Evolutionary conservation across 1,140 invertebrate genomes (phyloP), one percentile per base, ranked within the genome.

Genomic region (Orussus abietinus): DNA sequence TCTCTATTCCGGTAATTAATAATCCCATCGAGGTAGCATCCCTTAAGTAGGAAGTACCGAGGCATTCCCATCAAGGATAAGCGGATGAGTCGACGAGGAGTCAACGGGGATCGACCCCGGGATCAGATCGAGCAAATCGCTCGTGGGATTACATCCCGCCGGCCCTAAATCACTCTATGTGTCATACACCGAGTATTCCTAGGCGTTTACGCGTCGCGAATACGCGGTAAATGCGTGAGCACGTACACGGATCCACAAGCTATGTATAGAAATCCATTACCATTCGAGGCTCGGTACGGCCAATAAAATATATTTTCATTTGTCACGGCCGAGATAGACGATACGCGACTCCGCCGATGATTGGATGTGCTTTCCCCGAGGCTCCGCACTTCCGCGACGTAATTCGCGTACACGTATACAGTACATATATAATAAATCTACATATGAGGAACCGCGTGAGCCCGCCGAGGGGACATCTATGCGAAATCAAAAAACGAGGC

Each of bases 251-350:
- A n/a, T n/a, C n/a, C n/a, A n/a, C n/a, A n/a, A n/a, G n/a, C n/a
- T n/a, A n/a, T n/a, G n/a, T 25, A 25, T 25, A 25, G 6, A 49
- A 49, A 49, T 49, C 42, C 32, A 49, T 41, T 38, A 32, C 37
- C 22, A 14, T 25, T 14, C 31, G 22, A 25, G 22, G 6, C 6
- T 25, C 6, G 6, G n/a, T n/a, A 25, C 6, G 22, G 22, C n/a
- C 6, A n/a, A 25, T 25, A 25, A 25, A 25, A 25, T 25, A 25
- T 25, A 25, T 25, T 25, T 25, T 25, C 6, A 25, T 20, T 21
- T 34, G n/a, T 20, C 22, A n/a, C 18, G 3, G 15, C 5, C 10
- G 14, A 20, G 15, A 26, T 20, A 40, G 20, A 14, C 29, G 26
- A 31, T 15, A 21, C 14, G 14, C 26, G 19, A 31, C 18, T 33